phyloP scores from a whole-genome alignment of 2,888 invertebrate species.

The Pegoplata infirma region DNA sequence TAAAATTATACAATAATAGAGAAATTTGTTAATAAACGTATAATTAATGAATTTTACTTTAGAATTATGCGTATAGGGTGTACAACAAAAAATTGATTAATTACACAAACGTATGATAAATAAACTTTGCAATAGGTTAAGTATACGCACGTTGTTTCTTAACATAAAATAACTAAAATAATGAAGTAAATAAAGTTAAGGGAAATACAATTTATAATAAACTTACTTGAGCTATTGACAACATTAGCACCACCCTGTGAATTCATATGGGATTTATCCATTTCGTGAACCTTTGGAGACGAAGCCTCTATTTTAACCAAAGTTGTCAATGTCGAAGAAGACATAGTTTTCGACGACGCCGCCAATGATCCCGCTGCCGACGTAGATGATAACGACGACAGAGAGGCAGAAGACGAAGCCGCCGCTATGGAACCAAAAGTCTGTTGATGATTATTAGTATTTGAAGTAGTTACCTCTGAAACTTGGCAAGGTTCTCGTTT shows the following conservation, averaged over 20 bases:
- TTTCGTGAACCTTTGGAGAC: conserved; percentile 75
- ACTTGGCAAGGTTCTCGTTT: conserved; percentile 78
- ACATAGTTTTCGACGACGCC: conserved; percentile 74
- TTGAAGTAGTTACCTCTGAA: conserved; percentile 77
- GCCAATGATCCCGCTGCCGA: conserved; percentile 56
- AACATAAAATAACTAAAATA: too few relatives aligned
- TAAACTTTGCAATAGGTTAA: too few relatives aligned
- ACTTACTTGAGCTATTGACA: conserved; percentile 59
- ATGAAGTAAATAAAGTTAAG: neutral
- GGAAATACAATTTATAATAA: neutral
- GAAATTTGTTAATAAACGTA: too few relatives aligned
- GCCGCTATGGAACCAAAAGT: conserved; percentile 57
- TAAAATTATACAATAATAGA: too few relatives aligned
- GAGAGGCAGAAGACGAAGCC: conserved; percentile 64
- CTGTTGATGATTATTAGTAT: conserved; percentile 72
- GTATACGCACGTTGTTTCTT: too few relatives aligned
- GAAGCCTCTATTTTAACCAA: conserved; percentile 77
- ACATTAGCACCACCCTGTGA: conserved; percentile 68
- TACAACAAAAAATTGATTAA: too few relatives aligned
- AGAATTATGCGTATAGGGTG: too few relatives aligned
- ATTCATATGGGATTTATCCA: conserved; percentile 69
- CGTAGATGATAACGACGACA: conserved; percentile 63
- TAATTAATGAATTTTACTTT: too few relatives aligned
- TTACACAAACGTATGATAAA: too few relatives aligned
- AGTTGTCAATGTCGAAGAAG: conserved; percentile 74